These are phyloP conservation scores for Leucozona laternaria DNA, from an alignment of 2,888 invertebrate genomes.

Conservation along the genomic window DNA sequence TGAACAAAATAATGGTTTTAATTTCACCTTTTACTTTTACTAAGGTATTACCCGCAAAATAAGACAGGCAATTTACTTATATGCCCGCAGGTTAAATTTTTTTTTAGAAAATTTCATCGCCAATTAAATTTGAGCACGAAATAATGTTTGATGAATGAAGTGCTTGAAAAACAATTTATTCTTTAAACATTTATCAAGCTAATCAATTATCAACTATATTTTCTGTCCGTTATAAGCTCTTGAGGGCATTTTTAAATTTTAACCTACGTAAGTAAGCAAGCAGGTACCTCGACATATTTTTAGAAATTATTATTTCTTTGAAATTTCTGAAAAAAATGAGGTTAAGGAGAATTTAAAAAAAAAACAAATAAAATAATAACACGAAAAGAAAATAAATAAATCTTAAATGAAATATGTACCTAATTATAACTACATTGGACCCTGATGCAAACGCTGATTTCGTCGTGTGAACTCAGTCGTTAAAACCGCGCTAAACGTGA, in stretches of 20 bases:
- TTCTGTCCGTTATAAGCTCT: neutral
- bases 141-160: constrained; percentile 29
- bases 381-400: neutral
- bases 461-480: neutral
- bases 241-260: neutral
- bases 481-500: neutral
- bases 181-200: constrained; percentile 16
- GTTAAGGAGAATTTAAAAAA: neutral
- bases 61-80: neutral
- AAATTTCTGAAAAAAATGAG: neutral
- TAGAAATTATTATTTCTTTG: neutral
- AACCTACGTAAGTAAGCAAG: neutral
- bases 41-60: neutral
- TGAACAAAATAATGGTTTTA: neutral
- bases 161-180: constrained; percentile 14
- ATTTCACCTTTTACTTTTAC: neutral
- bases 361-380: neutral
- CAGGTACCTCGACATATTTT: neutral
- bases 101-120: neutral
- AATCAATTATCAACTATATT: constrained; percentile 37
- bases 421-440: neutral
- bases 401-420: neutral
- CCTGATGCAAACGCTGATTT: neutral
- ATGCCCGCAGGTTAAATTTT: neutral
- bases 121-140: constrained; percentile 23